Conservation (phyloP, 2,113 vertebrate species). For the Diglossa brunneiventris region DNA sequence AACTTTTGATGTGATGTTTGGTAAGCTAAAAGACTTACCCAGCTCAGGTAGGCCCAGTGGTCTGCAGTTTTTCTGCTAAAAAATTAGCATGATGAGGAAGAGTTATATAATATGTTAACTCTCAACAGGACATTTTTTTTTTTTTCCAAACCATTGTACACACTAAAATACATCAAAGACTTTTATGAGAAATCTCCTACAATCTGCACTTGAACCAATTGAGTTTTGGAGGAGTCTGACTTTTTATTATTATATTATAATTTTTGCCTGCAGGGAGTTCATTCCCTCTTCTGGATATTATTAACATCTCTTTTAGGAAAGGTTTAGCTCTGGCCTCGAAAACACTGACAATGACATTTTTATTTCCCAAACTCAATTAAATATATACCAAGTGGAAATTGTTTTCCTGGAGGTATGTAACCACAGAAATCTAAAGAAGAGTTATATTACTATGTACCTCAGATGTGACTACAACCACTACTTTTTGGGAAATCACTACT, state of each 20-base stretch:
- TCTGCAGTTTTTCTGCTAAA: neutral
- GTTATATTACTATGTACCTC: neutral
- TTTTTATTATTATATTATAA: neutral
- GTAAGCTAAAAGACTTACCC: neutral
- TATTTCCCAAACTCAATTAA: neutral
- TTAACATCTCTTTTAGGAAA: neutral
- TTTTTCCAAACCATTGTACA: neutral
- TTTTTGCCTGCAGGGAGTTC: neutral
- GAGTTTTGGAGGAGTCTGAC: neutral
- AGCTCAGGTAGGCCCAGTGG: neutral
- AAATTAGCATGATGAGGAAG: neutral
- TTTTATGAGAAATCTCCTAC: neutral
- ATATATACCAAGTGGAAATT: neutral
- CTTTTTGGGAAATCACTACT: neutral
- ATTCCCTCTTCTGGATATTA: neutral
- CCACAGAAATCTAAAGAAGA: neutral
- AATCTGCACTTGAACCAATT: neutral
- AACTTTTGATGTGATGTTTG: neutral
- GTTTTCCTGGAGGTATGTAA: neutral
- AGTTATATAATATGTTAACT: neutral
- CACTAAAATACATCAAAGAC: neutral
- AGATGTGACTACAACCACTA: neutral
- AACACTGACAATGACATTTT: conserved; percentile 1
- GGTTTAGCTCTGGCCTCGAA: neutral
- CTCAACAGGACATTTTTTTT: neutral